phyloP scores from a whole-genome alignment of 2,888 invertebrate genomes.

The Patella pellucida region DNA sequence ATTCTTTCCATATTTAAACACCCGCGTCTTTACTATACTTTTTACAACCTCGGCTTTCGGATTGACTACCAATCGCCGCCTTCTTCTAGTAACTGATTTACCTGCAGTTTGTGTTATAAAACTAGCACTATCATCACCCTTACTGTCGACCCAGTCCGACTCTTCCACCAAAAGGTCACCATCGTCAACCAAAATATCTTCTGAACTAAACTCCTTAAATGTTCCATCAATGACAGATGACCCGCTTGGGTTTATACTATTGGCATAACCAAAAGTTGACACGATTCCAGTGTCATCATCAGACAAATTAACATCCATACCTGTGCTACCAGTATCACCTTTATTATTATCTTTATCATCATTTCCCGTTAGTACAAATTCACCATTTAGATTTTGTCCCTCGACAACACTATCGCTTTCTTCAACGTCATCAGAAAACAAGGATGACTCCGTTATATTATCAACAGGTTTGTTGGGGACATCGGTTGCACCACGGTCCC shows the following conservation, averaged over 20 bases:
- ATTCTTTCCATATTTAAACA: not conserved
- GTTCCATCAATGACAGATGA: too few species aligned
- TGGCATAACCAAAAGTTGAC: not conserved
- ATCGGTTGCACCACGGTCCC: not conserved
- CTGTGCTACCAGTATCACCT: not conserved
- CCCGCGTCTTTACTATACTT: not conserved
- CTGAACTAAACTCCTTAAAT: not conserved
- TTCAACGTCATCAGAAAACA: not conserved
- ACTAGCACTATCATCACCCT: too few species aligned
- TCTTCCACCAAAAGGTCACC: not conserved
- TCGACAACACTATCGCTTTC: not conserved
- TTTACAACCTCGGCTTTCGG: not conserved
- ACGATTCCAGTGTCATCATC: not conserved
- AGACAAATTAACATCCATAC: not conserved
- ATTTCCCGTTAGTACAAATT: not conserved
- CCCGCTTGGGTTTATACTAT: too few species aligned
- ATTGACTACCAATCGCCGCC: not conserved
- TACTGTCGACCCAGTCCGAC: not conserved
- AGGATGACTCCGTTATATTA: not conserved
- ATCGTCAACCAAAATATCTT: not conserved
- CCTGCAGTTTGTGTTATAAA: too few species aligned
- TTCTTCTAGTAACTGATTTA: too few species aligned
- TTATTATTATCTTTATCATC: not conserved
- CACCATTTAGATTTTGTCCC: not conserved
- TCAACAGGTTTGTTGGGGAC: not conserved